phyloP scores from a whole-genome alignment of 2,797 vertebrate genomes.

The Mico argentatus region DNA sequence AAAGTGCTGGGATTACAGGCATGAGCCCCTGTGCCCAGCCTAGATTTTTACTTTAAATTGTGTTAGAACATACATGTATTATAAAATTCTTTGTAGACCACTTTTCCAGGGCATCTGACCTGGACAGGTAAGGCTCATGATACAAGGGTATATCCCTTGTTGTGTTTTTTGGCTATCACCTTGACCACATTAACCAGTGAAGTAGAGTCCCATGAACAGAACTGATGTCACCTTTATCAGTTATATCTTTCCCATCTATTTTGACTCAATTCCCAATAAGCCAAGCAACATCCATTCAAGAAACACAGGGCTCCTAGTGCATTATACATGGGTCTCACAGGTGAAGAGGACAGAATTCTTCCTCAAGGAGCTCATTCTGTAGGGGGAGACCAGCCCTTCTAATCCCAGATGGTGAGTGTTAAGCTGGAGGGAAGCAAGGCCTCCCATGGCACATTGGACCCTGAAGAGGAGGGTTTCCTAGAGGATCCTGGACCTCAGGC shows the following conservation, averaged over 20 bases:
- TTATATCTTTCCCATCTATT: background rate
- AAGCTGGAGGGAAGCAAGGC: background rate
- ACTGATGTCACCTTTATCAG: background rate
- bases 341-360: background rate
- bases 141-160: background rate
- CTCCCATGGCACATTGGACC: background rate
- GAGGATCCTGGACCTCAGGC: background rate
- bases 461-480: background rate
- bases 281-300: background rate
- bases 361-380: background rate
- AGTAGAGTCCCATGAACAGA: background rate
- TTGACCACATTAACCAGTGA: background rate
- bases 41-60: background rate
- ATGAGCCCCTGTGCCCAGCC: background rate
- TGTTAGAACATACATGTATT: background rate
- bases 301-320: background rate
- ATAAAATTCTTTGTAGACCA: background rate
- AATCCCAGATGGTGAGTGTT: background rate
- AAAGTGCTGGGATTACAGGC: background rate
- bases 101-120: background rate
- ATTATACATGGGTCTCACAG: background rate
- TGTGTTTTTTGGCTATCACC: background rate
- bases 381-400: background rate
- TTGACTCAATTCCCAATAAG: background rate
- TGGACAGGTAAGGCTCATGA: background rate